These are phyloP conservation scores for Ardeotis arabs DNA, from an alignment of 2,113 vertebrate genomes.

Conservation along the genomic window DNA sequence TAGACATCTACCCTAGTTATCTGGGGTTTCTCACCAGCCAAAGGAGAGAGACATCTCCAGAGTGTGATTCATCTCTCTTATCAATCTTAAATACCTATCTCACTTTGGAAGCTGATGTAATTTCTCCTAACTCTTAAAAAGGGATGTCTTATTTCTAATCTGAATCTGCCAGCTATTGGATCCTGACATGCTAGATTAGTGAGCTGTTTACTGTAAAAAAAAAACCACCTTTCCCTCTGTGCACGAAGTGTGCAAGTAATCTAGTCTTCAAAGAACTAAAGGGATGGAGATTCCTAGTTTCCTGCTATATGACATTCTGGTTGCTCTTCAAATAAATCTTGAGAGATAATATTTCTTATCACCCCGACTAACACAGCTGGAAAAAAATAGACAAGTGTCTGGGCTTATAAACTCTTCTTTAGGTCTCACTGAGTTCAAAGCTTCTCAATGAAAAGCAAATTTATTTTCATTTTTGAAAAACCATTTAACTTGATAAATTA, in stretches of 20 bases:
- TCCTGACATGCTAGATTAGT: constrained; percentile 43
- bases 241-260: constrained; percentile 10
- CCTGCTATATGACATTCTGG: background rate
- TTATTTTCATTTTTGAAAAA: constrained; percentile 50
- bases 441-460: constrained; percentile 20
- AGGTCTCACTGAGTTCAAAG: constrained; percentile 38
- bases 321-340: constrained; percentile 24
- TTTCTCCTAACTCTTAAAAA: constrained; percentile 30
- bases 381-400: background rate
- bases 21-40: background rate
- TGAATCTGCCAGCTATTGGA: constrained; percentile 23
- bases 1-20: background rate
- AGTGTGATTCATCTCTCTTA: background rate
- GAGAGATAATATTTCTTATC: constrained; percentile 52
- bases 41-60: background rate
- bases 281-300: constrained; percentile 13
- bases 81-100: constrained; percentile 33
- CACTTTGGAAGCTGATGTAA: constrained; percentile 8
- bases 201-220: constrained; percentile 40
- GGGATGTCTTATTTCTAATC: constrained; percentile 38
- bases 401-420: constrained; percentile 11
- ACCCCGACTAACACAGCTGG: background rate
- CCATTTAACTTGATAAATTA: constrained; percentile 24
- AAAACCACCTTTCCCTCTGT: background rate
- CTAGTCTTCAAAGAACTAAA: constrained; percentile 34